Percentiles rank a stretch among this genome's conserved stretches.
phyloP scores from a whole-genome alignment of 2,797 vertebrate species.

The Coccyzus lansbergi region DNA sequence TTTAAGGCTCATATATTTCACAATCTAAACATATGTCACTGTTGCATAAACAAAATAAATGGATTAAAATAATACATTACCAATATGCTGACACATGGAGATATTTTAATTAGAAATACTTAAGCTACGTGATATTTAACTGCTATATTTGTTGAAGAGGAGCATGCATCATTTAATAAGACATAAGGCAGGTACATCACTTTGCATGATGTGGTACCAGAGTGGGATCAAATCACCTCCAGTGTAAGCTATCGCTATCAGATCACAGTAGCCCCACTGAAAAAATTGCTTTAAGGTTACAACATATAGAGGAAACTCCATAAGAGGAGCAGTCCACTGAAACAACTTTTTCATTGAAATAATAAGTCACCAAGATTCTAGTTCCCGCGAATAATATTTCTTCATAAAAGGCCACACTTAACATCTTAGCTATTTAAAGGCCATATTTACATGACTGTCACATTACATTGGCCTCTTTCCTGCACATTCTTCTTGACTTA shows the following conservation, averaged over 20 bases:
- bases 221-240: constrained; percentile 66
- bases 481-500: constrained; percentile 77
- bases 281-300: constrained; percentile 45
- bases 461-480: constrained; percentile 72
- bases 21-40: constrained; percentile 92
- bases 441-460: constrained; percentile 79
- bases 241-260: constrained; percentile 48
- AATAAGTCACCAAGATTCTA: constrained; percentile 63
- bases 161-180: constrained; percentile 81
- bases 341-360: constrained; percentile 59
- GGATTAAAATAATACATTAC: constrained; percentile 98
- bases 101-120: constrained; percentile 94
- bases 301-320: constrained; percentile 12
- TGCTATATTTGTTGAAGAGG: constrained; percentile 79
- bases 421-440: constrained; percentile 78
- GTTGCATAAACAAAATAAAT: constrained; percentile 93
- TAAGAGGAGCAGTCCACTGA: constrained; percentile 32
- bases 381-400: constrained; percentile 74
- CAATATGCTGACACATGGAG: constrained; percentile 90
- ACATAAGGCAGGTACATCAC: constrained; percentile 78
- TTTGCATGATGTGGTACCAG: constrained; percentile 67
- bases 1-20: constrained; percentile 98
- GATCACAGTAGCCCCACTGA: constrained; percentile 52
- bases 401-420: constrained; percentile 72
- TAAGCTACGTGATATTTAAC: constrained; percentile 82